phyloP scores from a whole-genome alignment of 2,113 vertebrate genomes.

The Hystrix cristata region DNA sequence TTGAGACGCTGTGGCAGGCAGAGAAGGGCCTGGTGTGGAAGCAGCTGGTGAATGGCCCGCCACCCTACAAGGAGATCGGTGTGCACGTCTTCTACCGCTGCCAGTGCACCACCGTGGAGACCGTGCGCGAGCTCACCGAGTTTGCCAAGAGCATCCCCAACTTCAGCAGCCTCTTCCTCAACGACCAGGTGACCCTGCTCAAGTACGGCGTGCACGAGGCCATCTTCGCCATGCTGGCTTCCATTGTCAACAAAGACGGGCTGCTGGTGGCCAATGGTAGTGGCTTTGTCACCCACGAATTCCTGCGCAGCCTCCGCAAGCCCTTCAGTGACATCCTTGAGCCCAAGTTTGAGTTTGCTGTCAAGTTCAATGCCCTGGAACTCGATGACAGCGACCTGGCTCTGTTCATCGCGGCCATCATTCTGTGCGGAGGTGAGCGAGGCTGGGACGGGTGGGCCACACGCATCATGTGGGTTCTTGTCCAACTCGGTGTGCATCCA shows the following conservation, averaged over 20 bases:
- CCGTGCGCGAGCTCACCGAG: constrained; percentile 97
- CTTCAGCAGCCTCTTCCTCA: constrained; percentile 96
- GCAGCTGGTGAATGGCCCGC: constrained; percentile 94
- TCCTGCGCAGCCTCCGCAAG: constrained; percentile 97
- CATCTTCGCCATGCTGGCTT: constrained; percentile 99
- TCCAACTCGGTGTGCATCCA: no score
- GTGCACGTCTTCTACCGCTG: constrained; percentile 99
- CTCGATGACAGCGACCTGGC: constrained; percentile 98
- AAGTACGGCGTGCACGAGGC: constrained; percentile 99
- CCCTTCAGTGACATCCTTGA: constrained; percentile 99
- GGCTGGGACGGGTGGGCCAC: not conserved
- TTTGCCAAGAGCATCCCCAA: constrained; percentile 99
- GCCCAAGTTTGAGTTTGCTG: constrained; percentile 99
- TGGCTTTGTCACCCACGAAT: constrained; percentile 98
- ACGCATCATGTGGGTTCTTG: no score
- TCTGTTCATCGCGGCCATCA: constrained; percentile 99
- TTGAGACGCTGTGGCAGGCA: constrained; percentile 97
- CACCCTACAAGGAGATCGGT: constrained; percentile 96
- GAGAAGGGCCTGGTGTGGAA: constrained; percentile 98
- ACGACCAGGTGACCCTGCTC: constrained; percentile 98
- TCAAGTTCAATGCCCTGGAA: constrained; percentile 98
- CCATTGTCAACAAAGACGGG: constrained; percentile 99
- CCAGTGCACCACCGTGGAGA: constrained; percentile 98
- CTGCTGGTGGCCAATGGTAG: constrained; percentile 97
- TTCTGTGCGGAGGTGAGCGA: constrained; percentile 97